Percentiles rank a stretch among this genome's conserved stretches.
Conservation (phyloP, 2,797 vertebrate genomes). For the Sylvilagus floridanus region DNA sequence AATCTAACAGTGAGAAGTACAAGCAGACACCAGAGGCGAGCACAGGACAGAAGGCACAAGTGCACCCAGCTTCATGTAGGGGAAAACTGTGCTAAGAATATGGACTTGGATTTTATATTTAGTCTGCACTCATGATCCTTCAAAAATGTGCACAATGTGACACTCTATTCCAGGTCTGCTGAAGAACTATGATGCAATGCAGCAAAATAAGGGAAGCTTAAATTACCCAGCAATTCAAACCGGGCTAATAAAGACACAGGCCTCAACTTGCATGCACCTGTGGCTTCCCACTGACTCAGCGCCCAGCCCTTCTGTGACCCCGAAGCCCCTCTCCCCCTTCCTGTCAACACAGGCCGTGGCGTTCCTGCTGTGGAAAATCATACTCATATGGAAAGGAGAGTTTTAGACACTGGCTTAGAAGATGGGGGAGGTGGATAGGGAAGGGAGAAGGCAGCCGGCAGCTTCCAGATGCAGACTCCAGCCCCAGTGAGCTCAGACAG, state of each 20-base stretch:
- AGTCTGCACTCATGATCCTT: constrained; percentile 28
- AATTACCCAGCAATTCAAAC: background rate
- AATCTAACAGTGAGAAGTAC: background rate
- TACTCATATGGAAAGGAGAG: background rate
- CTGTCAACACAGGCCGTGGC: background rate
- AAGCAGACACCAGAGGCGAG: background rate
- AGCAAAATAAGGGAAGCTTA: background rate
- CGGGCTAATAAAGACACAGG: background rate
- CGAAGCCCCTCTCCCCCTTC: background rate
- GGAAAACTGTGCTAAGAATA: background rate
- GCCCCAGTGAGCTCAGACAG: background rate
- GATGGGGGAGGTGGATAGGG: accelerated
- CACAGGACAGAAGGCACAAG: background rate
- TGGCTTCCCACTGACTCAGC: background rate
- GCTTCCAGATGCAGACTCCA: background rate
- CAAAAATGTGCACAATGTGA: constrained; percentile 14
- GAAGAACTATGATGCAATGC: constrained; percentile 19
- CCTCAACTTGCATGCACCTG: background rate
- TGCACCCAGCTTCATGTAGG: background rate
- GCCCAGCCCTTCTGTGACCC: background rate
- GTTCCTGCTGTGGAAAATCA: background rate
- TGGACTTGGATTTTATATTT: constrained; percentile 50
- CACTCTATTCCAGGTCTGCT: constrained; percentile 35
- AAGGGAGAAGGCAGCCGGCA: background rate
- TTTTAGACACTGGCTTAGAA: background rate